Percentiles rank a stretch among this genome's conserved stretches.
Evolutionary conservation across 2,797 vertebrate species (phyloP).

Genomic region (Fringilla coelebs): DNA sequence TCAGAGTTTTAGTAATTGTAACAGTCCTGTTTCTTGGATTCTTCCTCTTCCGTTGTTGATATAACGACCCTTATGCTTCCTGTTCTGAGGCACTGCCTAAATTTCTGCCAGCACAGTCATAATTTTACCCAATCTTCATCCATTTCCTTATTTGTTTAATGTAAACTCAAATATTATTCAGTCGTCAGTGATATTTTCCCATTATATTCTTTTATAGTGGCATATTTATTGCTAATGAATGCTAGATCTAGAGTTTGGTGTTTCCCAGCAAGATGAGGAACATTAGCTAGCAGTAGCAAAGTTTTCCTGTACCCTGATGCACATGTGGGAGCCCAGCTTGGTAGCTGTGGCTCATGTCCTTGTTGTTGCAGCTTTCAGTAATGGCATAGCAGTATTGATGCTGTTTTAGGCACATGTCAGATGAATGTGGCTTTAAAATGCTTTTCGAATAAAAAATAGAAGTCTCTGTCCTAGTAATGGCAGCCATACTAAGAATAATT

Average conservation of each 20-base stretch:
- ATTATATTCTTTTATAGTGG: not conserved
- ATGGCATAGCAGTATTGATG: not conserved
- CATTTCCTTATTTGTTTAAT: not conserved
- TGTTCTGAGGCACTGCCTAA: not conserved
- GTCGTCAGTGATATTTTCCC: not conserved
- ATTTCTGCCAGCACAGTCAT: not conserved
- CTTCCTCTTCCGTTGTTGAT: not conserved
- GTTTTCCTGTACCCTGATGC: not conserved
- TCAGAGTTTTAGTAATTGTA: not conserved
- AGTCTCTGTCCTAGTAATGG: not conserved
- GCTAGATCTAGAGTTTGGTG: not conserved
- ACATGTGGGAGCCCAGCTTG: not conserved
- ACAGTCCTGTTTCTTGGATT: not conserved
- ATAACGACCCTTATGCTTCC: not conserved
- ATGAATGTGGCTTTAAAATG: not conserved
- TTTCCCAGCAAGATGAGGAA: not conserved
- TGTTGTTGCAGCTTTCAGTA: not conserved
- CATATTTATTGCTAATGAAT: not conserved
- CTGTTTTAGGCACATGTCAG: not conserved
- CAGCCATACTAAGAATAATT: not conserved
- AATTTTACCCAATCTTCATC: not conserved
- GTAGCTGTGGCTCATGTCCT: not conserved
- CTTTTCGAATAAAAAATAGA: not conserved
- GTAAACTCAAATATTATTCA: not conserved
- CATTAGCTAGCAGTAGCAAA: not conserved